Percentiles rank a stretch among this genome's conserved stretches.
phyloP scores from a whole-genome alignment of 2,888 invertebrate species.

The Andrena hattorfiana region DNA sequence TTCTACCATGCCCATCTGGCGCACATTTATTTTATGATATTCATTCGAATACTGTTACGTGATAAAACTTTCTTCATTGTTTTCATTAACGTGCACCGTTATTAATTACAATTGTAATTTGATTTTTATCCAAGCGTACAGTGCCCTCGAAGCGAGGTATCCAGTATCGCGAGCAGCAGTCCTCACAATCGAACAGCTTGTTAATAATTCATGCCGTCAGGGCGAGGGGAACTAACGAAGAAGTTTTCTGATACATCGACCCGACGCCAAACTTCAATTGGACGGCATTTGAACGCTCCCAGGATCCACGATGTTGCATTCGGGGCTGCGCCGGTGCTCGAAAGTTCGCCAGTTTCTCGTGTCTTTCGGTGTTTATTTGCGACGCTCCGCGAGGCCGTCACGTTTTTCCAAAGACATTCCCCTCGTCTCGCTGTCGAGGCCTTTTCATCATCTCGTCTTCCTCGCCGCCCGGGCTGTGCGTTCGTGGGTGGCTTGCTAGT shows the following conservation, averaged over 20 bases:
- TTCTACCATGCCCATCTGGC: no score
- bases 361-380: conserved; percentile 63
- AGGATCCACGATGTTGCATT: conserved; percentile 29
- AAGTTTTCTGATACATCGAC: conserved; percentile 59
- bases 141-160: conserved; percentile 7
- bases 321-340: conserved; percentile 14
- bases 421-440: conserved; percentile 11
- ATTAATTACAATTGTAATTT: conserved; percentile 8
- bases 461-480: conserved; percentile 47
- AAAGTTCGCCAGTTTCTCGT: conserved; percentile 36
- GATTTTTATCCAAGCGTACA: conserved; percentile 21
- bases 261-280: conserved; percentile 31
- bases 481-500: conserved; percentile 31
- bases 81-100: not conserved
- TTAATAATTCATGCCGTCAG: conserved; percentile 71
- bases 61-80: no score
- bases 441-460: not conserved
- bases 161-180: conserved; percentile 6
- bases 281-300: conserved; percentile 33
- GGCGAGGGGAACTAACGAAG: conserved; percentile 11
- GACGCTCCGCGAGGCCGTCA: conserved; percentile 51
- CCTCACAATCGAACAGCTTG: conserved; percentile 38
- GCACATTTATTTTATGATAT: no score
- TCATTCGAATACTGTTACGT: no score
- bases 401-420: conserved; percentile 52